Percentiles rank a stretch among this genome's conserved stretches.
Evolutionary conservation across 2,888 invertebrate genomes (phyloP).

Genomic region (Pristionchus mayeri): DNA sequence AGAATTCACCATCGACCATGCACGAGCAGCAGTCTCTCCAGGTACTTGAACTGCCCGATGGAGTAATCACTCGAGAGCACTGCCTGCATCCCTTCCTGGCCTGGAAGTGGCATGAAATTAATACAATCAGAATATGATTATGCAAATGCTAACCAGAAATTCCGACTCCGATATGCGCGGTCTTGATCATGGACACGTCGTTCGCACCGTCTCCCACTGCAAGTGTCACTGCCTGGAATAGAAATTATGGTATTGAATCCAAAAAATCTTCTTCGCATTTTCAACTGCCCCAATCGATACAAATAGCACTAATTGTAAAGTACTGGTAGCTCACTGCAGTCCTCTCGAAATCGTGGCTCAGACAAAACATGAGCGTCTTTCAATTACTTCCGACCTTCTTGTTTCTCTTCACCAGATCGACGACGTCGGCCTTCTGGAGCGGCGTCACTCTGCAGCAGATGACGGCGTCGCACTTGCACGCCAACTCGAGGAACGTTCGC

Average conservation of each 20-base stretch:
- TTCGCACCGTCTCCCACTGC: conserved; percentile 99
- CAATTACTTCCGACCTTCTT: no score
- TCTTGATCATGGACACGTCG: conserved; percentile 98
- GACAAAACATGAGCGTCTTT: no score
- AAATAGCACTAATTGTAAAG: no score
- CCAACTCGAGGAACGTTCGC: conserved; percentile 85
- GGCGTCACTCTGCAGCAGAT: conserved; percentile 98
- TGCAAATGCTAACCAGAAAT: conserved; percentile 82
- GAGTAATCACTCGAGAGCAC: conserved; percentile 98
- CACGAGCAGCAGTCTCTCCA: conserved; percentile 96
- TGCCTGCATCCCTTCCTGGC: conserved; percentile 80
- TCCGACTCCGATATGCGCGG: conserved; percentile 98
- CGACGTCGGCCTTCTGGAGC: conserved; percentile 97
- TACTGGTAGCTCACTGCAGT: no score
- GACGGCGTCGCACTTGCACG: conserved; percentile 85
- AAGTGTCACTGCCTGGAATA: conserved; percentile 88
- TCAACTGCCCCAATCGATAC: neutral
- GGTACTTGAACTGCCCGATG: conserved; percentile 93
- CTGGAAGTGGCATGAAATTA: conserved; percentile 56
- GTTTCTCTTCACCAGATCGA: conserved; percentile 94
- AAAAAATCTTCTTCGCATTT: neutral
- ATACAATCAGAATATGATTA: no score
- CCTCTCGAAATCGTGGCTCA: conserved; percentile 79
- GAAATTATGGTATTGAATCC: neutral
- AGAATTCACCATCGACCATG: conserved; percentile 71